Evolutionary conservation across 2,113 vertebrate genomes (phyloP).

Genomic region (Maccullochella peelii): DNA sequence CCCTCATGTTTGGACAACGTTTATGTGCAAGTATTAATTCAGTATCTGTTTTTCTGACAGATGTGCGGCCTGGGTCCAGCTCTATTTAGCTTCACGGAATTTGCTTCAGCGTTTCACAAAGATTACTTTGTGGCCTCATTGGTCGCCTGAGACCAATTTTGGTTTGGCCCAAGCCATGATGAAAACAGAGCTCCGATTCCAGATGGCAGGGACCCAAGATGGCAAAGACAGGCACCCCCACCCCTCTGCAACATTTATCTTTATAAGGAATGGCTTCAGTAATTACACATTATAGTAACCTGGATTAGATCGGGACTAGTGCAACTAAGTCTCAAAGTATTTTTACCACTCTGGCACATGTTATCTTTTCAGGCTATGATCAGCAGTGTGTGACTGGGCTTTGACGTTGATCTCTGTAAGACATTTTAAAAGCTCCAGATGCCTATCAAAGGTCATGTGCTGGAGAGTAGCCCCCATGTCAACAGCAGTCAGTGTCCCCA

Average conservation of each 20-base stretch:
- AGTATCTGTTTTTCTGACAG: constrained; percentile 64
- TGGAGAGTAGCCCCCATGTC: constrained; percentile 64
- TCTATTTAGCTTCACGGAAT: constrained; percentile 71
- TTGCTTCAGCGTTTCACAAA: constrained; percentile 70
- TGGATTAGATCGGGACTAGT: constrained; percentile 31
- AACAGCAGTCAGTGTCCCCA: constrained; percentile 61
- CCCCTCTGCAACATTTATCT: constrained; percentile 61
- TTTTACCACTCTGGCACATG: constrained; percentile 55
- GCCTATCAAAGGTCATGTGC: constrained; percentile 73
- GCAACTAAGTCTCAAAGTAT: constrained; percentile 48
- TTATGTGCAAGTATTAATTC: constrained; percentile 57
- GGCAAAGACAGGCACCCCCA: constrained; percentile 58
- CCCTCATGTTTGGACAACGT: constrained; percentile 52
- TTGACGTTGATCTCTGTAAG: constrained; percentile 50
- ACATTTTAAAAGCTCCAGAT: constrained; percentile 73
- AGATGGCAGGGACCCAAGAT: constrained; percentile 71
- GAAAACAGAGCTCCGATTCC: constrained; percentile 67
- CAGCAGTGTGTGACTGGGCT: constrained; percentile 43
- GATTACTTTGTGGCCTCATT: constrained; percentile 70
- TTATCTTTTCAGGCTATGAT: constrained; percentile 53
- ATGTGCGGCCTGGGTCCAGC: constrained; percentile 64
- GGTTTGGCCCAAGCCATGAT: constrained; percentile 73
- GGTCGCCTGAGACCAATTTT: constrained; percentile 82
- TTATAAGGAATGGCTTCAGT: constrained; percentile 66
- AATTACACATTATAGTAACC: constrained; percentile 48